Evolutionary conservation across 2,113 vertebrate species (phyloP), one percentile per base, ranked within the genome.

Genomic region (Todiramphus saurophagus): DNA sequence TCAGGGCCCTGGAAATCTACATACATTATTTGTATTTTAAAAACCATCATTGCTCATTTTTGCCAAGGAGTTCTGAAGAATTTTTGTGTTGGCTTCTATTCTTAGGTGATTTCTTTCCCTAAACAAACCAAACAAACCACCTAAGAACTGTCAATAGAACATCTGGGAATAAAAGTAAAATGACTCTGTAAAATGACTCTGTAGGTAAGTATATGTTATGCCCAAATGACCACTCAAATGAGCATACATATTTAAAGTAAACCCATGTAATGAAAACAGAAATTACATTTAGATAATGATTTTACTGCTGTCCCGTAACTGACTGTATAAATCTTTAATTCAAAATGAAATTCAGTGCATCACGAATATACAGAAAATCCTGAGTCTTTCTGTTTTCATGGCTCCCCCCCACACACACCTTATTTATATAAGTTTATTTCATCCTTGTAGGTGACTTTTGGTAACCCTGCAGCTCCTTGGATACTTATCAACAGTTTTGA

Each of bases 281-380:
- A 94, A 90, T 93, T 56, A 72, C 87, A 92, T 97, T 97, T 97
- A 48, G 72, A 89, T 88, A 93, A 93, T 56, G 85, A 78, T 89
- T 94, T 96, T 94, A 89, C 64, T 56, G 43, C 80, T 92, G 43
- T 44, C 75, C 27, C 48, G 28, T 60, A 43, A 60, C 62, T 81
- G 87, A 37, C 24, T 50, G 13, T 56, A 75, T 90, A 93, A 91
- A 85, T 94, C 93, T 97, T 96, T 94, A 64, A 70, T 85, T 96
- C 48, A 73, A 88, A 94, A 82, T 90, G 84, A 92, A 94, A 93
- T 91, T 44, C 67, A 69, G 30, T 90, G 76, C 89, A 75, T 91
- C 69, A 58, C 53, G 94, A 89, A 70, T 66, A 87, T 60, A 58
- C 20, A 90, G 53, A 93, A 56, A 62, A 30, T 31, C 23, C 44